Conservation (phyloP, 2,888 invertebrate genomes). For the Nipponacmea schrenckii region DNA sequence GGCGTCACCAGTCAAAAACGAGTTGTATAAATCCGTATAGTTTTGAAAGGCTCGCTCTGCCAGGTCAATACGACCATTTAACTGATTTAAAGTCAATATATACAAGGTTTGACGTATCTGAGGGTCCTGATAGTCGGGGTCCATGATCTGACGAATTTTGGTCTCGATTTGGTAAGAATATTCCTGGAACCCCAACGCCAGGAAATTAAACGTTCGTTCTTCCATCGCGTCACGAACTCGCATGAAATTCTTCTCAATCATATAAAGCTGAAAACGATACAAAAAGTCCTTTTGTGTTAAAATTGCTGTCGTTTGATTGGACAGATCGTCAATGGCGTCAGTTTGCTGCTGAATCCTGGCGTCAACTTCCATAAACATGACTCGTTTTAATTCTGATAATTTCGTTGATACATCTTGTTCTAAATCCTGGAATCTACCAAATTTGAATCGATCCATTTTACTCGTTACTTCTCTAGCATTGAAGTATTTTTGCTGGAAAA, state of each 20-base stretch:
- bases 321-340: constrained; percentile 22
- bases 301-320: constrained; percentile 23
- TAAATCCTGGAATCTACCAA: constrained; percentile 26
- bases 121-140: constrained; percentile 13
- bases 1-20: constrained; percentile 44
- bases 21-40: constrained; percentile 40
- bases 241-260: constrained; percentile 48
- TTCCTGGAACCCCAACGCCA: constrained; percentile 46
- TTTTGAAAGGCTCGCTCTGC: constrained; percentile 40
- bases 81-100: constrained; percentile 30
- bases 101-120: constrained; percentile 33
- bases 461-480: constrained; percentile 41
- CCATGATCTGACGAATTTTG: constrained; percentile 22
- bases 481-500: constrained; percentile 5
- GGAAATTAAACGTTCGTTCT: constrained; percentile 44
- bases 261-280: constrained; percentile 46
- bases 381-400: constrained; percentile 25
- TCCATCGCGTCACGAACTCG: constrained; percentile 54
- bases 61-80: constrained; percentile 41
- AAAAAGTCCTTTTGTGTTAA: constrained; percentile 40
- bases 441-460: constrained; percentile 39
- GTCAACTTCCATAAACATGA: constrained; percentile 29
- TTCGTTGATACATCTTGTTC: constrained; percentile 21
- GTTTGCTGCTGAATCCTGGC: constrained; percentile 32
- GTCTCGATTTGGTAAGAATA: constrained; percentile 37